Evolutionary conservation across 2,113 vertebrate genomes (phyloP).

Genomic region (Psilopsiagon aymara): DNA sequence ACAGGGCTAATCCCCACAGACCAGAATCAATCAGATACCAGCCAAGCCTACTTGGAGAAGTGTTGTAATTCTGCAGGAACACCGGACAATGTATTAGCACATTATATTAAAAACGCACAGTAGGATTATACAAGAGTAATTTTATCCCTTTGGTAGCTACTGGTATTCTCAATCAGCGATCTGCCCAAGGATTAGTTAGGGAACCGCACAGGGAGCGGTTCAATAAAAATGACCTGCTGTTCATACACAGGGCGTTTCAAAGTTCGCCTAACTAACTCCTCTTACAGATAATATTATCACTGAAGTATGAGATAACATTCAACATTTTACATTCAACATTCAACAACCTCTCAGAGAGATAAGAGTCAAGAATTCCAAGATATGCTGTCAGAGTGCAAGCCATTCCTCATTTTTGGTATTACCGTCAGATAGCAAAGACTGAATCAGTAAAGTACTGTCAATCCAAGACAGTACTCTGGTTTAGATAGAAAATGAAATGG

Average conservation of each 20-base stretch:
- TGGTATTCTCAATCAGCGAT: slow-evolving; percentile 17
- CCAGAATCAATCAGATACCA: slow-evolving; percentile 38
- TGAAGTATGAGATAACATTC: neutral
- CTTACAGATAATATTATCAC: neutral
- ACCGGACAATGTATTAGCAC: slow-evolving; percentile 6
- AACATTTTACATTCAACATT: neutral
- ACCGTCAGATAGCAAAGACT: slow-evolving; percentile 1
- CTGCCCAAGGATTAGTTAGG: slow-evolving; percentile 1
- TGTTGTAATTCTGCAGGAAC: slow-evolving; percentile 21
- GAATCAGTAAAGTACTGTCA: slow-evolving; percentile 29
- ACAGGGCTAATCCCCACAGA: neutral
- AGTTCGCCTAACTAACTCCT: neutral
- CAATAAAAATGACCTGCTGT: slow-evolving; percentile 37
- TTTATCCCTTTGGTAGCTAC: slow-evolving; percentile 49
- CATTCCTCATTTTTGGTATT: slow-evolving; percentile 6
- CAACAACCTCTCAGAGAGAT: neutral
- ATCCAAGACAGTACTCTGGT: neutral
- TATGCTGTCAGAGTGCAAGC: neutral
- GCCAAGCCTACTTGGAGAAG: neutral
- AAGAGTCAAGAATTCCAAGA: neutral
- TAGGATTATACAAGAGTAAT: slow-evolving; percentile 22
- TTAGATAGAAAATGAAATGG: slow-evolving; percentile 10
- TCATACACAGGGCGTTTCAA: neutral
- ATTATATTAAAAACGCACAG: slow-evolving; percentile 45
- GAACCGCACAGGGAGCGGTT: neutral